Evolutionary conservation across 1,140 invertebrate species (phyloP).

Genomic region (Musca domestica): DNA sequence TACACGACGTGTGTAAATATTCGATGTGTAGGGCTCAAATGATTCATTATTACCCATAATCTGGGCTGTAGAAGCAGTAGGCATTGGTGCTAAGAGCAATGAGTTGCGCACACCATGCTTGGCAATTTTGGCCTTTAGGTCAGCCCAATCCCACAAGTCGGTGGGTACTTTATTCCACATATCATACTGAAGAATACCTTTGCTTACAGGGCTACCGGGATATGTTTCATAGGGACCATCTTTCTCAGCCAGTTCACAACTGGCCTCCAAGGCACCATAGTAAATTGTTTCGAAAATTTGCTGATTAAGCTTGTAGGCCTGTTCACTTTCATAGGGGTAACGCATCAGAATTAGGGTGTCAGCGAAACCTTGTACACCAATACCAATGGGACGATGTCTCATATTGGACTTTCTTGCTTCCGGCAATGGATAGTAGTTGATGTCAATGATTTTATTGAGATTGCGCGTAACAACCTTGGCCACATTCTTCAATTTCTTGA

Average conservation of each 20-base stretch:
- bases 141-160: constrained; percentile 85
- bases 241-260: constrained; percentile 90
- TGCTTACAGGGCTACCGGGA: constrained; percentile 85
- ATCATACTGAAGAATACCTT: constrained; percentile 96
- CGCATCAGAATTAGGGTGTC: constrained; percentile 96
- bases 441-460: constrained; percentile 96
- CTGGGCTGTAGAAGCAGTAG: constrained; percentile 98
- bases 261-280: constrained; percentile 93
- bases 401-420: constrained; percentile 88
- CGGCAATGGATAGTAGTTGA: constrained; percentile 93
- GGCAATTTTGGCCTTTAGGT: constrained; percentile 82
- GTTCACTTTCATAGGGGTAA: constrained; percentile 84
- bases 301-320: constrained; percentile 86
- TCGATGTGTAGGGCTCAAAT: constrained; percentile 97
- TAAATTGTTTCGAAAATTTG: constrained; percentile 99
- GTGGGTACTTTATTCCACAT: constrained; percentile 94
- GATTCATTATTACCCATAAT: constrained; percentile 99
- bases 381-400: constrained; percentile 91
- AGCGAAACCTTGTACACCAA: constrained; percentile 95
- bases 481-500: constrained; percentile 82
- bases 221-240: constrained; percentile 90
- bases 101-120: constrained; percentile 93
- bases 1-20: constrained; percentile 93
- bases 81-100: constrained; percentile 95
- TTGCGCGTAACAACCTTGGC: constrained; percentile 89